Conservation (phyloP, 2,888 invertebrate genomes). For the Melinaea menophilus region DNA sequence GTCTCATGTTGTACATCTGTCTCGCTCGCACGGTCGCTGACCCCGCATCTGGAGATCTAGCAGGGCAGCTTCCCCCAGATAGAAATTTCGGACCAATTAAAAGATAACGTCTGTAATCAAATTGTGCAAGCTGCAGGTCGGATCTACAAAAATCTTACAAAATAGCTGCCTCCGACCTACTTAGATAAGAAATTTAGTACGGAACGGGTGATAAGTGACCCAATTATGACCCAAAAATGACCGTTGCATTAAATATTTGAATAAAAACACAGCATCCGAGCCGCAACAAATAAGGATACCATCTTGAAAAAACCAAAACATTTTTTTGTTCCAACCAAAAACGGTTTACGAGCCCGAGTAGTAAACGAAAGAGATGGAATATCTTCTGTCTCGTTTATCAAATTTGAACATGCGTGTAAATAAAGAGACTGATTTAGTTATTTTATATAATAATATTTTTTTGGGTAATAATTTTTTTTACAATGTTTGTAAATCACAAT, state of each 20-base stretch:
- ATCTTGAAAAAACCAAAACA: conserved; percentile 68
- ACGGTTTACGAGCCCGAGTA: conserved; percentile 73
- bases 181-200: too few species aligned
- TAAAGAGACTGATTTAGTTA: conserved; percentile 21
- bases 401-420: conserved; percentile 47
- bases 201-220: conserved; percentile 41
- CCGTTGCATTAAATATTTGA: too few species aligned
- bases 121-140: conserved; percentile 24
- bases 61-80: conserved; percentile 72
- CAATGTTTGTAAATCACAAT: background rate
- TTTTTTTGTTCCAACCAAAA: conserved; percentile 67
- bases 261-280: conserved; percentile 61
- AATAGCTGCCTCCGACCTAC: conserved; percentile 4
- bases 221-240: conserved; percentile 37
- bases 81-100: conserved; percentile 72
- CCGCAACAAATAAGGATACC: conserved; percentile 45
- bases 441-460: too few species aligned
- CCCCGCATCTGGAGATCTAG: conserved; percentile 74
- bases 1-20: conserved; percentile 52
- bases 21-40: conserved; percentile 67
- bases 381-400: conserved; percentile 41
- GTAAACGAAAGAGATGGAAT: conserved; percentile 57
- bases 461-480: background rate
- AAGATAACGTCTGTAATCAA: conserved; percentile 51
- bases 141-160: conserved; percentile 1